Conservation (phyloP, 1,140 invertebrate genomes). For the Macrocentrus cingulum region DNA sequence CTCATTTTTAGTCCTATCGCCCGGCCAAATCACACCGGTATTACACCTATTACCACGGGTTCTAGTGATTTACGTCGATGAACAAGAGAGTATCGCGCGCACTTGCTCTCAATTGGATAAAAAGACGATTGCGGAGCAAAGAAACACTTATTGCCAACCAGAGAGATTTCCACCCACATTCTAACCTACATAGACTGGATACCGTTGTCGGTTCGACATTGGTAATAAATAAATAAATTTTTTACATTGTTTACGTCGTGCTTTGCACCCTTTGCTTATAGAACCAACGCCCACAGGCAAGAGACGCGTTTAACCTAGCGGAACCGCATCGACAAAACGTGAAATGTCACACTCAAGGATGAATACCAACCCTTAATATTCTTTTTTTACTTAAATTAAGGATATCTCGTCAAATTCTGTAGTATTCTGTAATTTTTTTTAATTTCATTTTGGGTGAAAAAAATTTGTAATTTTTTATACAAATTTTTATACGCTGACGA, state of each 20-base stretch:
- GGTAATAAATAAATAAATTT: conserved; percentile 19
- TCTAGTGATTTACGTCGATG: too few relatives aligned
- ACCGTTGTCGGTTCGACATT: conserved; percentile 29
- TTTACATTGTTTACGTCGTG: neutral
- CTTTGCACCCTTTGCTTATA: conserved; percentile 8
- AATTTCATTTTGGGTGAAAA: too few relatives aligned
- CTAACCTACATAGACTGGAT: conserved; percentile 38
- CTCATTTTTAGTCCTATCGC: too few relatives aligned
- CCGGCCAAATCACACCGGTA: too few relatives aligned
- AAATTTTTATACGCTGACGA: too few relatives aligned
- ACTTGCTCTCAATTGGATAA: conserved; percentile 17
- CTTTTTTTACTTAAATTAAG: too few relatives aligned
- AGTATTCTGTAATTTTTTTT: too few relatives aligned
- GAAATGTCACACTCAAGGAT: conserved; percentile 7
- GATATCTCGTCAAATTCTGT: too few relatives aligned
- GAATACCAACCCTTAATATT: neutral
- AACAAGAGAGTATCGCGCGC: too few relatives aligned
- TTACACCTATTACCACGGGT: too few relatives aligned
- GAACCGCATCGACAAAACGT: conserved; percentile 6
- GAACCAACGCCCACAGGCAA: conserved; percentile 8
- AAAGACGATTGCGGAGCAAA: conserved; percentile 37
- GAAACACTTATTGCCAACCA: conserved; percentile 4
- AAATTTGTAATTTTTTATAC: too few relatives aligned
- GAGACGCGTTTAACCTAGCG: conserved; percentile 6
- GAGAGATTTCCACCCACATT: conserved; percentile 40